Evolutionary conservation across 64 coral and sea anemone genomes (phyloP), one percentile per base, ranked within the genome.

Genomic region (Actinia tenebrosa): DNA sequence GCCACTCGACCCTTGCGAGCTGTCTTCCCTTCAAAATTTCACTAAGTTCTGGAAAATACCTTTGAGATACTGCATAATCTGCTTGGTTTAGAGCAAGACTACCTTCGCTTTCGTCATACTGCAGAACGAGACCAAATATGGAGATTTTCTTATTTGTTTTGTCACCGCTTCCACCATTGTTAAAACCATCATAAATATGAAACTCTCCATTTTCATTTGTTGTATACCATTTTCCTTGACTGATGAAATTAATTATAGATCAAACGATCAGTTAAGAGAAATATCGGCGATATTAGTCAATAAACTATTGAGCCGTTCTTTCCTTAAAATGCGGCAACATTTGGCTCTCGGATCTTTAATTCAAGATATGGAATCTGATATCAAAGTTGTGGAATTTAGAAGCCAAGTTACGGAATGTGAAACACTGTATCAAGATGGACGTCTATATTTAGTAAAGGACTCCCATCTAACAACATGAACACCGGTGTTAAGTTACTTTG

Each of bases 51-150:
- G 69, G 53, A 56, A 90, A 90, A 62, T 42, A 85, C 2, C n/a
- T 71, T 20, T 69, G 53, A 3, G 82, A 75, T 22, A 20, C 79
- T 23, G 17, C 55, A 17, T 66, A 90, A 18, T 90, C 82, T 20
- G 20, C 50, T 14, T 53, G 9, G 10, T 14, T 8, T 6, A 90
- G 60, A 71, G 56, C 53, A 64, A 90, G 89, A 22, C 62, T 75
- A 10, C 89, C 89, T 22, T 90, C 89, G 17, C 25, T 45, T 55
- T 89, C 88, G 17, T 62, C 16, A 61, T 62, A 90, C 16, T 45
- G 84, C 3, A 90, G 68, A 2, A 85, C 82, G 37, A 90, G 89
- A 16, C 89, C 89, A 90, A 84, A 84, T n/a, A 90, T 90, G 25
- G 89, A 90, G 1, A 90, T 85, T 77, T 90, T 90, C 26, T 19